A percentile compares a stretch with the other conserved stretches of the same genome.
These are phyloP conservation scores for Brienomyrus brachyistius DNA, from an alignment of 2,113 vertebrate genomes.

Conservation along the genomic window DNA sequence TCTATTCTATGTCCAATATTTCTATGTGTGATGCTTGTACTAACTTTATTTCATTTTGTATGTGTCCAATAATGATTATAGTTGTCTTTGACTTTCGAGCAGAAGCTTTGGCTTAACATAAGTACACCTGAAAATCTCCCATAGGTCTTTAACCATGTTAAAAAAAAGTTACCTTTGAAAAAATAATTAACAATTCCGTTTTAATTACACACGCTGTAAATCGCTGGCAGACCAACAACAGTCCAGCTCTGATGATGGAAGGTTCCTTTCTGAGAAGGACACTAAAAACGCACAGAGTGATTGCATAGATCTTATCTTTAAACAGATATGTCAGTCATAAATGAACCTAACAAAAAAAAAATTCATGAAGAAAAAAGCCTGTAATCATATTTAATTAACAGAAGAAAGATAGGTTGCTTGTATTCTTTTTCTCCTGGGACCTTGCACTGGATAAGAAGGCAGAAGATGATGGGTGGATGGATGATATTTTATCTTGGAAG, in stretches of 20 bases:
- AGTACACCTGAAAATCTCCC: neutral
- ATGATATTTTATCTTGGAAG: neutral
- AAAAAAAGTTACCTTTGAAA: neutral
- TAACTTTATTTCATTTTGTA: neutral
- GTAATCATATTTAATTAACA: neutral
- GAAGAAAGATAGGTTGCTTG: neutral
- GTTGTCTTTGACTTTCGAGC: neutral
- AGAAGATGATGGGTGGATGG: neutral
- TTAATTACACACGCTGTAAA: neutral
- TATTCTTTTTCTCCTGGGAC: neutral
- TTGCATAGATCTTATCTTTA: neutral
- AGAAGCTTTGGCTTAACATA: neutral
- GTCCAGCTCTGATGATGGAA: neutral
- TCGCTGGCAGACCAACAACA: neutral
- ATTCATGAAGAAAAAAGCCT: neutral
- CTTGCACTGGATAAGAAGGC: neutral
- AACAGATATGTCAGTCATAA: neutral
- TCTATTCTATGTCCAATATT: neutral
- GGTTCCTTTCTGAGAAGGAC: neutral
- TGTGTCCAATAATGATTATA: neutral
- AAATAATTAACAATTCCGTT: neutral
- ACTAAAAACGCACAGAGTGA: neutral
- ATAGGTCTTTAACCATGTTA: neutral
- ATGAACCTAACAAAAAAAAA: neutral
- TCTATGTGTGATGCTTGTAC: neutral